phyloP scores from a whole-genome alignment of 2,797 vertebrate genomes.

The Sebastes hopkinsi region DNA sequence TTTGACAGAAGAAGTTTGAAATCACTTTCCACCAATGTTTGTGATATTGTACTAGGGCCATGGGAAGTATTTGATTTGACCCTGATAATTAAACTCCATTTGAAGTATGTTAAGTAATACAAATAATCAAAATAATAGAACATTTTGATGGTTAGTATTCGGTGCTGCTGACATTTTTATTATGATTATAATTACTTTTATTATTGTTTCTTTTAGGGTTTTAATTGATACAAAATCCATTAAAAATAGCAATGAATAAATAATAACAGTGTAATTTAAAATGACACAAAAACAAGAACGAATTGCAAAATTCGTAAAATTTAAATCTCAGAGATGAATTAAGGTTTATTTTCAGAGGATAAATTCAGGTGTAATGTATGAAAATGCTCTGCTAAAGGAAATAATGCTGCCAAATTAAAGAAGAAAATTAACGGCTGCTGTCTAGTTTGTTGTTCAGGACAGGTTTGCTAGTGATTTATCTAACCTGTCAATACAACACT shows the following conservation, averaged over 20 bases:
- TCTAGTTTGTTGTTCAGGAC: background rate
- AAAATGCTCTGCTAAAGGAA: background rate
- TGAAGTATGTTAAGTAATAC: background rate
- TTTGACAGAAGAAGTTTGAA: too few species aligned
- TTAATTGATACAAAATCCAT: background rate
- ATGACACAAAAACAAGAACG: too few species aligned
- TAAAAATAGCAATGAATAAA: background rate
- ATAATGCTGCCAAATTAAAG: background rate
- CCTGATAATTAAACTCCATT: background rate
- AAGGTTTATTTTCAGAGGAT: background rate
- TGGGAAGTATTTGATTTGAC: background rate
- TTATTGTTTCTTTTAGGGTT: too few species aligned
- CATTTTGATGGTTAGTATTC: background rate
- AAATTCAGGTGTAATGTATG: background rate
- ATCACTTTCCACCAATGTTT: background rate
- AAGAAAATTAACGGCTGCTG: background rate
- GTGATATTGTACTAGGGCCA: background rate
- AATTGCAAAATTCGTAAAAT: background rate
- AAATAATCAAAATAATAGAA: background rate
- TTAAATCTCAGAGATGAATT: background rate
- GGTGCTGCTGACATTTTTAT: too few species aligned
- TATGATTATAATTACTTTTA: too few species aligned
- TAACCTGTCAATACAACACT: conserved; percentile 22
- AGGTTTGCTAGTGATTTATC: conserved; percentile 22
- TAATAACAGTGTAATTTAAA: background rate